Conservation (phyloP, 2,113 vertebrate genomes). For the Sinocyclocheilus anophthalmus region DNA sequence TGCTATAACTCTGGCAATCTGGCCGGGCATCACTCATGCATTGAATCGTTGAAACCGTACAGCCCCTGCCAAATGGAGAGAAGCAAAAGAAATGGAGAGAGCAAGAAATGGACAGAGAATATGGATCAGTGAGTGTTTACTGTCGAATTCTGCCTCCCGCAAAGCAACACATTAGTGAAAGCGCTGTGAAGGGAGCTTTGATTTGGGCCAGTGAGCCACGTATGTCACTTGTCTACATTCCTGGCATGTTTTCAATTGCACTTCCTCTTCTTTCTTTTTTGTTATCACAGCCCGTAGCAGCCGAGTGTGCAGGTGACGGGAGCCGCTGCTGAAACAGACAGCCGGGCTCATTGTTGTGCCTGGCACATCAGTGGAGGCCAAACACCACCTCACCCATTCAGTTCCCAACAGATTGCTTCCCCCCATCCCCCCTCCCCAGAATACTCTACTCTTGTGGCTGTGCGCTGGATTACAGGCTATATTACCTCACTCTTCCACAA, state of each 20-base stretch:
- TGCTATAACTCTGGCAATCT: constrained; percentile 36
- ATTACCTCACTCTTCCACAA: constrained; percentile 32
- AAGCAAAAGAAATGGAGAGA: neutral
- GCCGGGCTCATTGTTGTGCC: constrained; percentile 68
- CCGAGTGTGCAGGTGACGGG: constrained; percentile 61
- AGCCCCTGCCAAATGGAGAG: constrained; percentile 27
- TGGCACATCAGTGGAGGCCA: constrained; percentile 62
- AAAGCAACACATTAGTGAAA: constrained; percentile 72
- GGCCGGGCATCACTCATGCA: constrained; percentile 46
- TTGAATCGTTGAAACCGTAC: constrained; percentile 38
- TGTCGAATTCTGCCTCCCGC: constrained; percentile 48
- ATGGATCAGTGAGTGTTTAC: neutral
- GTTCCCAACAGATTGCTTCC: constrained; percentile 56
- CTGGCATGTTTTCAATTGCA: constrained; percentile 54
- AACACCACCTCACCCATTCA: constrained; percentile 48
- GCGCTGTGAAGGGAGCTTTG: constrained; percentile 64
- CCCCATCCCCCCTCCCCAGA: constrained; percentile 30
- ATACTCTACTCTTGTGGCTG: too few relatives aligned
- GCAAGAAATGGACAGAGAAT: neutral
- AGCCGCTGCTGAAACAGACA: constrained; percentile 63
- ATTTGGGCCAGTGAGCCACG: constrained; percentile 72
- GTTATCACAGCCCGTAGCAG: constrained; percentile 63
- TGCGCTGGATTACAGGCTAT: constrained; percentile 33
- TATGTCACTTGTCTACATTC: constrained; percentile 62
- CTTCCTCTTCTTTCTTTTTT: constrained; percentile 49